Evolutionary conservation across 2,888 invertebrate species (phyloP).

Genomic region (Melanchra persicariae): DNA sequence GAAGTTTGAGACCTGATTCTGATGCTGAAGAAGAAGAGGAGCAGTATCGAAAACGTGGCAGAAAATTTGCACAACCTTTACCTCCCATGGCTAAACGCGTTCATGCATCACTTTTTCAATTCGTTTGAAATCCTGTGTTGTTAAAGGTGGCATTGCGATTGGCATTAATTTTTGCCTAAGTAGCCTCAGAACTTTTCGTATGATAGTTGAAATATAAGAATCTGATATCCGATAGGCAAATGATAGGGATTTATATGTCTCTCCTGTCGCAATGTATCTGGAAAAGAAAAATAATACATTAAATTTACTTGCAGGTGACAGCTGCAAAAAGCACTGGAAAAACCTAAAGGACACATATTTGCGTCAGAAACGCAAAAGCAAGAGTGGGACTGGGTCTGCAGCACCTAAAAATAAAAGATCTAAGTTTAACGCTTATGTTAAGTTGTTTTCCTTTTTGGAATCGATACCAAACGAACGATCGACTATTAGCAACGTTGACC

Average conservation of each 20-base stretch:
- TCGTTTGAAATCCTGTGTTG: too few species aligned
- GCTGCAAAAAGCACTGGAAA: slow-evolving; percentile 26
- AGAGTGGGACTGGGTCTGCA: slow-evolving; percentile 19
- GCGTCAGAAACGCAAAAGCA: slow-evolving; percentile 21
- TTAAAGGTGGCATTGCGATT: too few species aligned
- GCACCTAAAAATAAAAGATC: slow-evolving; percentile 16
- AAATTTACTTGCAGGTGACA: slow-evolving; percentile 19
- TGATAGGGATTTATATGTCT: slow-evolving; percentile 28
- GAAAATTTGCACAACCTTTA: too few species aligned
- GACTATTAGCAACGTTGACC: too few species aligned
- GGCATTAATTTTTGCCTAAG: too few species aligned
- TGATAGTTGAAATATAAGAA: slow-evolving; percentile 13
- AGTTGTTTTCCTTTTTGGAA: slow-evolving; percentile 4
- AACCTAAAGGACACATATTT: slow-evolving; percentile 22
- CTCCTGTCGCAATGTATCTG: slow-evolving; percentile 28
- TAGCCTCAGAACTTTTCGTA: too few species aligned
- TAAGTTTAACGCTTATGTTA: slow-evolving; percentile 13
- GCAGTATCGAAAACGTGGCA: too few species aligned
- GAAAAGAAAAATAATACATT: slow-evolving; percentile 14
- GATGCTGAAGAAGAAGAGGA: too few species aligned
- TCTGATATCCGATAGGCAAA: slow-evolving; percentile 26
- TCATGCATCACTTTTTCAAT: too few species aligned
- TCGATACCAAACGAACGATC: too few species aligned
- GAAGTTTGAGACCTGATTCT: too few species aligned
- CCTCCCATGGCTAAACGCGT: too few species aligned